A percentile compares a stretch with the other conserved stretches of the same genome.
Evolutionary conservation across 2,797 vertebrate genomes (phyloP).

Genomic region (Bryconaethiops microstoma): DNA sequence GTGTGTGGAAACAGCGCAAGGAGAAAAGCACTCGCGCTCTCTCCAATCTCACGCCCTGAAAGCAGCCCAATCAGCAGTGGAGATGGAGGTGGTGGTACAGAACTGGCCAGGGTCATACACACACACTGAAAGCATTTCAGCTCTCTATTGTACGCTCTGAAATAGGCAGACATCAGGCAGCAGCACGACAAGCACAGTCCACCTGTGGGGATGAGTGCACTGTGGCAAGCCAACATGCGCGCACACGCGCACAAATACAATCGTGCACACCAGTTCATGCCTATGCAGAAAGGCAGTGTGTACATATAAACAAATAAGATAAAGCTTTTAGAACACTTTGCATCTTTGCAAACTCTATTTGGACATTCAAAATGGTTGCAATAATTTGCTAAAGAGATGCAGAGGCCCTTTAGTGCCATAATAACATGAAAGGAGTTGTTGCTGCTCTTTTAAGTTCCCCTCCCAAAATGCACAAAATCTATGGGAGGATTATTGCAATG

Average conservation of each 20-base stretch:
- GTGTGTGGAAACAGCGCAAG: constrained; percentile 43
- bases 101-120: constrained; percentile 50
- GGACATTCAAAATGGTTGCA: too few relatives aligned
- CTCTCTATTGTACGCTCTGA: constrained; percentile 46
- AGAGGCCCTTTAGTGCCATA: too few relatives aligned
- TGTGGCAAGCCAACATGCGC: background rate
- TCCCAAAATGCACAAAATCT: too few relatives aligned
- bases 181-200: constrained; percentile 35
- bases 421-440: too few relatives aligned
- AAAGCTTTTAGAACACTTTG: background rate
- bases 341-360: too few relatives aligned
- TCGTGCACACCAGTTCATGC: background rate
- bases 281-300: background rate
- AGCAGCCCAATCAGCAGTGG: constrained; percentile 57
- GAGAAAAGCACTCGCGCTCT: constrained; percentile 24
- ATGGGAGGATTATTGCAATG: too few relatives aligned
- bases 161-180: constrained; percentile 49
- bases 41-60: constrained; percentile 45
- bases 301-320: background rate
- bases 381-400: too few relatives aligned
- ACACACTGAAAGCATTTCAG: constrained; percentile 51
- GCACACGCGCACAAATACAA: background rate
- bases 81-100: constrained; percentile 56
- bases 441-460: too few relatives aligned
- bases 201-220: constrained; percentile 30